A percentile compares a stretch with the other conserved stretches of the same genome.
These are phyloP conservation scores for Morbakka virulenta DNA, from an alignment of 30 jellyfish, hydroid and myxozoan species.

Conservation along the genomic window DNA sequence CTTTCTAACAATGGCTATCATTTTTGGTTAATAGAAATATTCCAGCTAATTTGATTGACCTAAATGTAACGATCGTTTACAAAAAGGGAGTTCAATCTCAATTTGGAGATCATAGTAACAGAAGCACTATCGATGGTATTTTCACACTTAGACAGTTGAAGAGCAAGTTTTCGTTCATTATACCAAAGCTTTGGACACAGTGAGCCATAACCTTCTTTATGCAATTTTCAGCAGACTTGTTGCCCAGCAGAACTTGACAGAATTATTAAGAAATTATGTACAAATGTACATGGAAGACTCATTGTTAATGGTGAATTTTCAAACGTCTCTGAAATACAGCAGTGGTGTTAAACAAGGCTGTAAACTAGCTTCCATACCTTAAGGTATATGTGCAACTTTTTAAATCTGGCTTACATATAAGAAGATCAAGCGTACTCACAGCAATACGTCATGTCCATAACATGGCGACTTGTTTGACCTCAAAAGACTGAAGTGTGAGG, in stretches of 20 bases:
- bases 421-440: conserved; percentile 30
- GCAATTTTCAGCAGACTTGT: conserved; percentile 32
- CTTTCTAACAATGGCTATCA: conserved; percentile 18
- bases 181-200: conserved; percentile 70
- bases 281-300: conserved; percentile 33
- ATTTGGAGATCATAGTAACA: conserved; percentile 48
- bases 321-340: conserved; percentile 38
- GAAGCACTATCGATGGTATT: conserved; percentile 60
- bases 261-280: conserved; percentile 16
- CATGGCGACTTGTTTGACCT: conserved; percentile 66
- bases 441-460: conserved; percentile 47
- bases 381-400: conserved; percentile 52
- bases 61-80: too few relatives aligned
- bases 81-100: conserved; percentile 64
- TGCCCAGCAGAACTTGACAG: conserved; percentile 58
- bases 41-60: too few relatives aligned
- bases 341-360: conserved; percentile 71
- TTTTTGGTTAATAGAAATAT: conserved; percentile 18
- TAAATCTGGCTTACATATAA: conserved; percentile 45
- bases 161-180: conserved; percentile 50
- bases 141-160: conserved; percentile 41
- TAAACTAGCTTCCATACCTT: conserved; percentile 48
- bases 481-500: conserved; percentile 45
- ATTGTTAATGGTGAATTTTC: conserved; percentile 38
- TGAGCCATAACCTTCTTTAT: conserved; percentile 33